These are phyloP conservation scores for Heliocidaris erythrogramma DNA, from an alignment of 35 echinoderm and acorn worm species.

Conservation along the genomic window DNA sequence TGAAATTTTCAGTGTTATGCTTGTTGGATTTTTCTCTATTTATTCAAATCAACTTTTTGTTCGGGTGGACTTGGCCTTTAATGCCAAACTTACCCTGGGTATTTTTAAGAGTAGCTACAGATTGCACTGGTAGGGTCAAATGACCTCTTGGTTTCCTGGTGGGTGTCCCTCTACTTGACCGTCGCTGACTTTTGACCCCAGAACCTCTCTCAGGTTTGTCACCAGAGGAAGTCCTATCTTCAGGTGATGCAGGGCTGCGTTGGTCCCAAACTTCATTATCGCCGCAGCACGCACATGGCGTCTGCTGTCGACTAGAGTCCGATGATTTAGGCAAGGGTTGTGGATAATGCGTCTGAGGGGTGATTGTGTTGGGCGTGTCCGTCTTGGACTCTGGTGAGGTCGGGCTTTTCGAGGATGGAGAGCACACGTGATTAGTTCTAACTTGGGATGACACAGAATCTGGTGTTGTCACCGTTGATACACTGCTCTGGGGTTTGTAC, in stretches of 20 bases:
- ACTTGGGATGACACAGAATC: constrained; percentile 62
- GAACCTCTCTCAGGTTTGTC: constrained; percentile 41
- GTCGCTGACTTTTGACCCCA: constrained; percentile 50
- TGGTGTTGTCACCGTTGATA: constrained; percentile 48
- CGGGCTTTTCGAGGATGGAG: constrained; percentile 51
- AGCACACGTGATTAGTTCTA: constrained; percentile 64
- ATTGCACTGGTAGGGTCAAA: constrained; percentile 80
- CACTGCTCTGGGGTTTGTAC: constrained; percentile 50
- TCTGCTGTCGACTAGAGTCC: constrained; percentile 26
- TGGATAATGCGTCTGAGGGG: constrained; percentile 12
- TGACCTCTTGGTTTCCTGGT: constrained; percentile 74
- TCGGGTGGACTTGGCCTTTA: background rate
- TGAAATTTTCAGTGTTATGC: too few species aligned
- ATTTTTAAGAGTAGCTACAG: constrained; percentile 64
- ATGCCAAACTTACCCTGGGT: constrained; percentile 57
- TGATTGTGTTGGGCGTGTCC: constrained; percentile 43
- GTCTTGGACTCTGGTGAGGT: constrained; percentile 36
- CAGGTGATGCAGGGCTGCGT: constrained; percentile 12
- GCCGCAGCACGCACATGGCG: constrained; percentile 62
- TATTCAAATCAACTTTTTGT: too few species aligned
- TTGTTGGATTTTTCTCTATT: too few species aligned
- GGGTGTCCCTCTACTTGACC: constrained; percentile 55
- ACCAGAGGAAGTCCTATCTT: constrained; percentile 29
- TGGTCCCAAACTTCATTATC: constrained; percentile 57
- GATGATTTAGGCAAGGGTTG: constrained; percentile 39